phyloP scores from a whole-genome alignment of 2,113 vertebrate genomes.

The Tetrao urogallus region DNA sequence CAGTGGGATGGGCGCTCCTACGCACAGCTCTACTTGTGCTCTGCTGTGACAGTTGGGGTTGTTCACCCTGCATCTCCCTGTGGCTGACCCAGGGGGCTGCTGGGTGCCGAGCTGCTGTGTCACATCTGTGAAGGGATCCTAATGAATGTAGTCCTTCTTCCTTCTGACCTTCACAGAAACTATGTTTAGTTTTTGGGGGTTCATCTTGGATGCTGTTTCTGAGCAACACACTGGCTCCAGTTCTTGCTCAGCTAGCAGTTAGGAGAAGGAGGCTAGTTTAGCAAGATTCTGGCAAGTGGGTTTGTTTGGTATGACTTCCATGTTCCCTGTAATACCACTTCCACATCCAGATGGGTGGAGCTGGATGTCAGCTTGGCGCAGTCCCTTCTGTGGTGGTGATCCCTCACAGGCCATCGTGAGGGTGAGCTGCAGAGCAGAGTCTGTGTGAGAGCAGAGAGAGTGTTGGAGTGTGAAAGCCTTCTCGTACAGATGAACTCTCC shows the following conservation, averaged over 20 bases:
- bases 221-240: fast-evolving
- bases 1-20: neutral
- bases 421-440: neutral
- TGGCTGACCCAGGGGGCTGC: neutral
- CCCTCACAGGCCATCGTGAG: neutral
- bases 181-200: neutral
- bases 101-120: neutral
- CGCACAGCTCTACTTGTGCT: neutral
- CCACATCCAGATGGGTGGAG: neutral
- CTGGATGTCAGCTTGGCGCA: neutral
- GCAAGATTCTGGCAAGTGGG: neutral
- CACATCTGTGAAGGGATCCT: neutral
- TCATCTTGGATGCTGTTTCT: neutral
- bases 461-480: neutral
- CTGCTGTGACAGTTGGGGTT: neutral
- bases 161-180: neutral
- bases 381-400: neutral
- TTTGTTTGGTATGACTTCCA: neutral
- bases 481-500: neutral
- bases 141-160: neutral
- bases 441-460: neutral
- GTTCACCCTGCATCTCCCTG: neutral
- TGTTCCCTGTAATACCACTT: neutral
- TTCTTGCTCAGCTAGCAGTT: neutral
- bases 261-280: neutral